Base-by-base conservation (phyloP, 1,140 invertebrate genomes). In the Euura lappo region DNA sequence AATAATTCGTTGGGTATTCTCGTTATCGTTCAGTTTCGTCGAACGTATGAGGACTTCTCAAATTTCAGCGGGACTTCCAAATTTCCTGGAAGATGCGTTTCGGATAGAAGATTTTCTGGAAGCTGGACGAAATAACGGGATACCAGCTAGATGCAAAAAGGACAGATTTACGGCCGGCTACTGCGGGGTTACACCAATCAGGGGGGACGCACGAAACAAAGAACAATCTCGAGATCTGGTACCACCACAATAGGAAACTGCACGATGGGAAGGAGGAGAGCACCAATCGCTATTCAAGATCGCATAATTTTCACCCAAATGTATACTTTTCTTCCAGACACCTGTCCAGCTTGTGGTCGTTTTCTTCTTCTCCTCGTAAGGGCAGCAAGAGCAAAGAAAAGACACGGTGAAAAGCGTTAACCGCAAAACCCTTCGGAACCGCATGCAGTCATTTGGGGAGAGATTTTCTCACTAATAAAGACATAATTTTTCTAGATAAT, bases 381-480 rank as follows among this genome's bases (percentile, higher is more conserved):
- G 28, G 28, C 28, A 28, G 28, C 28, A 28, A 28, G 28, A 28
- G 28, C 28, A 28, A 28, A 28, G 28, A 28, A 28, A 28, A 28
- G 28, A 28, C 1, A 28, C 28, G 28, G 28, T 28, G 28, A 28
- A 28, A 28, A 28, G 28, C 28, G 28, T 28, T 28, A 28, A 28
- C 28, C 28, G 28, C 28, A 28, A 28, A 28, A 28, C 28, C 28
- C 28, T 28, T 28, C n/a, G 28, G 28, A 28, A 28, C 28, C 28
- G 28, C 28, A 28, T 28, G 28, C 28, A 28, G 28, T 28, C 28
- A 28, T 28, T 60, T 60, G 51, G 6, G 6, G 2, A 4, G 10
- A 60, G 51, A 60, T 60, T 60, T 60, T 60, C 51, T n/a, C 51
- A 28, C 51, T 11, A 60, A 60, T 60, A 60, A 60, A 60, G 51